phyloP scores from a whole-genome alignment of 2,113 vertebrate species.

The Pithys albifrons region DNA sequence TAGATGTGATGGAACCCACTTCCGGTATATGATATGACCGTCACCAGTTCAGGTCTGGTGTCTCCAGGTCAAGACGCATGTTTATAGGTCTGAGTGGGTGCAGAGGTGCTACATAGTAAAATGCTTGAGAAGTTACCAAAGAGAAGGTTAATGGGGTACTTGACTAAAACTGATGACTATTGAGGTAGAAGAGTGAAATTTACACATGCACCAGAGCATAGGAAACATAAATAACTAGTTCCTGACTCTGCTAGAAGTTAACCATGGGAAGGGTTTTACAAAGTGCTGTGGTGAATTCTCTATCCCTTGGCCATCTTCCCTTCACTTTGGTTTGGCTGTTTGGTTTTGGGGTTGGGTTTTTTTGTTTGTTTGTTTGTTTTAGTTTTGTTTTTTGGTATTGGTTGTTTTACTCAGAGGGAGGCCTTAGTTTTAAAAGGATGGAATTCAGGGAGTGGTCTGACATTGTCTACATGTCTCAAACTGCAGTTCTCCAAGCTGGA shows the following conservation, averaged over 20 bases:
- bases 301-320: background rate
- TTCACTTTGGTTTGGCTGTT: background rate
- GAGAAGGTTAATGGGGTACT: background rate
- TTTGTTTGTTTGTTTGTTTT: background rate
- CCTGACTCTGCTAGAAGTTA: background rate
- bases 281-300: background rate
- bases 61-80: background rate
- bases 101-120: background rate
- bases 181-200: background rate
- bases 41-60: background rate
- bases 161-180: background rate
- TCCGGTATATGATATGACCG: background rate
- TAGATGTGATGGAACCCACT: background rate
- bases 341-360: background rate
- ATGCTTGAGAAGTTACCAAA: background rate
- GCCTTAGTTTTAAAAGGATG: background rate
- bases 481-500: background rate
- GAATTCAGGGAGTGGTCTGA: background rate
- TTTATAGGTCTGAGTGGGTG: background rate
- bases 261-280: background rate
- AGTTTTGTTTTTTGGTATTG: too few species aligned
- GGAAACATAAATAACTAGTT: background rate
- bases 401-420: background rate
- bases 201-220: background rate
- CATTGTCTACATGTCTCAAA: background rate